phyloP scores from a whole-genome alignment of 2,113 vertebrate species.

The Takifugu bimaculatus region DNA sequence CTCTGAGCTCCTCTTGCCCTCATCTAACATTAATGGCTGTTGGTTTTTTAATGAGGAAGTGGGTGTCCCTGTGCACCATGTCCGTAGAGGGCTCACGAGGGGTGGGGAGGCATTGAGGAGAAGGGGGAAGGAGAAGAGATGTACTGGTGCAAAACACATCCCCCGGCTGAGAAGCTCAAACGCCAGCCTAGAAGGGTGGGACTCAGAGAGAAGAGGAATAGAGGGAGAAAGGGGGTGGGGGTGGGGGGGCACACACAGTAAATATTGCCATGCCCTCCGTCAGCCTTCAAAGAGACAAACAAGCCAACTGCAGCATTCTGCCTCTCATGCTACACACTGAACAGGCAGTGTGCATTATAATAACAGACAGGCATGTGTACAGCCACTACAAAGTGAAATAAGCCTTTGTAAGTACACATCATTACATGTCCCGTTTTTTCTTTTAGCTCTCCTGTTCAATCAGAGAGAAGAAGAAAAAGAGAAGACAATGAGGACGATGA shows the following conservation, averaged over 20 bases:
- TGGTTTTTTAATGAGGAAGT: constrained; percentile 79
- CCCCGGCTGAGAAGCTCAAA: constrained; percentile 63
- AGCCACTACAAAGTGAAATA: constrained; percentile 39
- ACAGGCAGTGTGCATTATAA: constrained; percentile 39
- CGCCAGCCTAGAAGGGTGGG: constrained; percentile 57
- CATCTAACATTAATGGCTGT: constrained; percentile 81
- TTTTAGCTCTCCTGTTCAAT: constrained; percentile 39
- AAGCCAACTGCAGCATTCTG: constrained; percentile 56
- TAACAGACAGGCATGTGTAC: constrained; percentile 42
- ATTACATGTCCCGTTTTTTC: constrained; percentile 10
- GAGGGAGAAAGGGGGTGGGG: not conserved
- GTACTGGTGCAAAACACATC: constrained; percentile 62
- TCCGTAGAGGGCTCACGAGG: constrained; percentile 48
- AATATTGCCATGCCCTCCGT: constrained; percentile 69
- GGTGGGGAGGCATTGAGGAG: not conserved
- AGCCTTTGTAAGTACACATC: constrained; percentile 27
- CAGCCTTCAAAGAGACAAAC: constrained; percentile 64
- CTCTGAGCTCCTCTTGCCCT: constrained; percentile 66
- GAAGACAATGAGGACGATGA: not conserved
- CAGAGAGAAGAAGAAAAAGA: constrained; percentile 19
- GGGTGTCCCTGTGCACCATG: constrained; percentile 66
- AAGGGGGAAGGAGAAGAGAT: constrained; percentile 16
- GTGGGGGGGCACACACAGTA: constrained; percentile 50
- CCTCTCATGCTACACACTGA: constrained; percentile 24
- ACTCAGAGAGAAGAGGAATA: not conserved